These are phyloP conservation scores for Eupithecia abbreviata DNA, from an alignment of 2,888 invertebrate species.

Conservation along the genomic window DNA sequence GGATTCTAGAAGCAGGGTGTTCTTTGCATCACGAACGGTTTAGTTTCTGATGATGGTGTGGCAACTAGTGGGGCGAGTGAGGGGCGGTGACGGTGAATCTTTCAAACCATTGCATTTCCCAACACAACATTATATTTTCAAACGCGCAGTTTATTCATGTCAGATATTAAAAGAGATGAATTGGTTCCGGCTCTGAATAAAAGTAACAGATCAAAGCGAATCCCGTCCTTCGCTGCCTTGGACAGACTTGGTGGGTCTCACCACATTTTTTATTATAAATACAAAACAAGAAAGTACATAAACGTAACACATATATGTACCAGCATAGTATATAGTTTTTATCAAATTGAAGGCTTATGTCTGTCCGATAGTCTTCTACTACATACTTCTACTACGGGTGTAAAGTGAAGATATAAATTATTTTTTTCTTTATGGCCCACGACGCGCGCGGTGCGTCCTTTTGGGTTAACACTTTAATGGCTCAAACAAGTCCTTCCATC, in stretches of 20 bases:
- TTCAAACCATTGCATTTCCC: neutral
- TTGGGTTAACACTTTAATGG: neutral
- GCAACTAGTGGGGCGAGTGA: neutral
- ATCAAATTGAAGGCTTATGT: neutral
- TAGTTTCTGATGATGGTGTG: neutral
- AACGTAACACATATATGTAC: no score
- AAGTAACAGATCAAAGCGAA: conserved; percentile 36
- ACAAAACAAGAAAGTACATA: no score
- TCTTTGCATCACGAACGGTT: neutral
- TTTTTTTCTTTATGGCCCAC: neutral
- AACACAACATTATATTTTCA: neutral
- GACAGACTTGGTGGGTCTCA: neutral
- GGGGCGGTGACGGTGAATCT: neutral
- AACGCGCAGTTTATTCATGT: neutral
- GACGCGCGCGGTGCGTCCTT: neutral
- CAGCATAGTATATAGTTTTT: neutral
- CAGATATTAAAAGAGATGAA: conserved; percentile 12
- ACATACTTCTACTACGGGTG: no score
- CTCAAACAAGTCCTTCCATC: neutral
- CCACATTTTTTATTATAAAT: neutral
- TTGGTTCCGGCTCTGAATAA: conserved; percentile 23
- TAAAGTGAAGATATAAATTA: neutral
- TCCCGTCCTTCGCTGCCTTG: neutral
- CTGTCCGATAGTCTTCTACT: neutral
- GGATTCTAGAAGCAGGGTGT: neutral